Percentiles rank a stretch among this genome's conserved stretches.
Evolutionary conservation across 2,888 invertebrate genomes (phyloP).

Genomic region (Scrobipalpa atriplicella): DNA sequence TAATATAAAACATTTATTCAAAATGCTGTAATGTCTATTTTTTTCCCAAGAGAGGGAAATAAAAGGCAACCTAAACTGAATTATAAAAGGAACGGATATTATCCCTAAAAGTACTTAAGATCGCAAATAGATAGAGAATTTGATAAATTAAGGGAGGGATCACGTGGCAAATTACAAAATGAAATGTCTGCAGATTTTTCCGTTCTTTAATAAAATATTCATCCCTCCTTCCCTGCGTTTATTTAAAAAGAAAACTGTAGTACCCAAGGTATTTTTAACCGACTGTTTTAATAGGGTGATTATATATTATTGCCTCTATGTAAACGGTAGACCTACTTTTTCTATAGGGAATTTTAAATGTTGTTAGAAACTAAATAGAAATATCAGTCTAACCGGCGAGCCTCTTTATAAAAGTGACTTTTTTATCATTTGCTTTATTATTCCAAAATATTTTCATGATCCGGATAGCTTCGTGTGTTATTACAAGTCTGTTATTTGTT

Average conservation of each 20-base stretch:
- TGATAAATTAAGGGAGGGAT: not conserved
- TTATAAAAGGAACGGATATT: not conserved
- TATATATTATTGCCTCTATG: too few species aligned
- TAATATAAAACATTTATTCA: not conserved
- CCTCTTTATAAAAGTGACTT: too few species aligned
- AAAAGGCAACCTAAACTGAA: conserved; percentile 8
- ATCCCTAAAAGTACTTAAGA: not conserved
- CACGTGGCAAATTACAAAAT: conserved; percentile 9
- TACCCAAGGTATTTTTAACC: too few species aligned
- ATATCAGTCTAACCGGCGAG: too few species aligned
- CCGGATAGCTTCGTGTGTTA: too few species aligned
- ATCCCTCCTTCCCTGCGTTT: not conserved
- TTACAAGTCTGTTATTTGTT: too few species aligned
- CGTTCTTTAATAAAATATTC: not conserved
- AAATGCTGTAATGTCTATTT: not conserved
- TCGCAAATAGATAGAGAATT: conserved; percentile 7
- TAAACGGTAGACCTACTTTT: too few species aligned
- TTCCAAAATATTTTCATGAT: too few species aligned
- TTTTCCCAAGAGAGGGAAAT: not conserved
- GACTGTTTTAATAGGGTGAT: too few species aligned
- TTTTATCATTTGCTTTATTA: too few species aligned
- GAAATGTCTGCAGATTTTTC: conserved; percentile 3
- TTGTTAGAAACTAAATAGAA: too few species aligned
- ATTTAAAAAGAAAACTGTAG: not conserved
- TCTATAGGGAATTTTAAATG: too few species aligned